Conservation (phyloP, 2,797 vertebrate genomes). For the Lemur catta region DNA sequence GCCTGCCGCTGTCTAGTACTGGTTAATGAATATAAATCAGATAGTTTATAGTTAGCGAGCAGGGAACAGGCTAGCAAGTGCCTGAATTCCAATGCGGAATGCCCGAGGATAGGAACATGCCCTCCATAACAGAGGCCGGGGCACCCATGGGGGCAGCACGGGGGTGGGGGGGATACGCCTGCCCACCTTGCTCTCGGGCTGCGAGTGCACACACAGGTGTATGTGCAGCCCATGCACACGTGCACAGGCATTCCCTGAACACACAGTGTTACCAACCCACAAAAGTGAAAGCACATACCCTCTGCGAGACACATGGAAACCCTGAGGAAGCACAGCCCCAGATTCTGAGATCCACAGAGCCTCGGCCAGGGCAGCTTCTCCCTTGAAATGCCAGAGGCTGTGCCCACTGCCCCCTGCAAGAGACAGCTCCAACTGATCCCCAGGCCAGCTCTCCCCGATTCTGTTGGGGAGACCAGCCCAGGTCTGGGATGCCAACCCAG, state of each 20-base stretch:
- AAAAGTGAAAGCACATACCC: neutral
- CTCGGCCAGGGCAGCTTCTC: neutral
- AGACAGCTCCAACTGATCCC: neutral
- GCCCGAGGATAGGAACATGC: conserved; percentile 87
- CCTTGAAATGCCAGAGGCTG: neutral
- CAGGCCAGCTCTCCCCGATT: neutral
- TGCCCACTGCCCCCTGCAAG: neutral
- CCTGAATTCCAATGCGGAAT: conserved; percentile 87
- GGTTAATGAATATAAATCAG: conserved; percentile 93
- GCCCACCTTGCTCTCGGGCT: neutral
- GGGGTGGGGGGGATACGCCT: neutral
- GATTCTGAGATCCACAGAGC: neutral
- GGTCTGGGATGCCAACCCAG: neutral
- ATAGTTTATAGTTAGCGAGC: conserved; percentile 90
- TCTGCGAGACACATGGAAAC: neutral
- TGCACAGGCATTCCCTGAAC: neutral
- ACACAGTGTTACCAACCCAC: neutral
- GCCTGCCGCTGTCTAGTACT: conserved; percentile 83
- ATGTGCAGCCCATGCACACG: fast-evolving
- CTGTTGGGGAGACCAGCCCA: neutral
- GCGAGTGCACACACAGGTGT: neutral
- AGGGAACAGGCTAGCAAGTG: conserved; percentile 86
- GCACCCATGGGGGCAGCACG: conserved; percentile 16
- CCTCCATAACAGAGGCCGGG: conserved; percentile 75
- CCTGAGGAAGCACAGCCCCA: neutral